Conservation (phyloP, 1,140 invertebrate species). For the Sitodiplosis mosellana region DNA sequence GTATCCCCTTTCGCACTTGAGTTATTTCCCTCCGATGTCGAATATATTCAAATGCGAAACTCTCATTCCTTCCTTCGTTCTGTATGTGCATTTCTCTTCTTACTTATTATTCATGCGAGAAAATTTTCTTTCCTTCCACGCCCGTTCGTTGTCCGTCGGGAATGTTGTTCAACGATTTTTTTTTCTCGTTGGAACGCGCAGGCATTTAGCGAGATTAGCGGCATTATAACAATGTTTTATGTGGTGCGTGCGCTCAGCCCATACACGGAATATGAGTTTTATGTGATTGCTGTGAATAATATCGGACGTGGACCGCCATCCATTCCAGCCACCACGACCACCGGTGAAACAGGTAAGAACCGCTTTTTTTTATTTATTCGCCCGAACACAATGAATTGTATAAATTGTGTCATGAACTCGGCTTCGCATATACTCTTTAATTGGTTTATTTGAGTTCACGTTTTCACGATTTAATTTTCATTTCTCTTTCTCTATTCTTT, state of each 20-base stretch:
- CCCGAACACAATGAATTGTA: not conserved
- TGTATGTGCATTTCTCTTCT: not conserved
- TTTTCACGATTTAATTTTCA: too few species aligned
- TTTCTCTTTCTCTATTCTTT: too few species aligned
- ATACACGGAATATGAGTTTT: conserved; percentile 94
- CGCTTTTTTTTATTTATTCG: too few species aligned
- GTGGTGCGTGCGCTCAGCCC: conserved; percentile 74
- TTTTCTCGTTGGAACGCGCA: conserved; percentile 19
- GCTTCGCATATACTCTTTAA: not conserved
- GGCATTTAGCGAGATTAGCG: conserved; percentile 73
- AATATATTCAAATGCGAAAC: too few species aligned
- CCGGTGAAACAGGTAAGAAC: conserved; percentile 87
- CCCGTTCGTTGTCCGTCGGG: too few species aligned
- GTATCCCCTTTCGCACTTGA: too few species aligned
- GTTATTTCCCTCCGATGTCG: too few species aligned
- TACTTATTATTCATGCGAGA: too few species aligned
- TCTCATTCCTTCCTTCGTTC: not conserved
- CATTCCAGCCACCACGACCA: conserved; percentile 70
- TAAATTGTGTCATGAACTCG: not conserved
- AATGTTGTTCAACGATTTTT: too few species aligned
- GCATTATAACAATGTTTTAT: conserved; percentile 83
- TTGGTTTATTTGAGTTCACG: not conserved
- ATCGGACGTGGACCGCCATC: conserved; percentile 79
- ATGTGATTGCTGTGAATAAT: conserved; percentile 84
- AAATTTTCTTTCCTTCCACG: too few species aligned